Conservation (phyloP, 2,113 vertebrate genomes). For the Cyphomyrus discorhynchus region DNA sequence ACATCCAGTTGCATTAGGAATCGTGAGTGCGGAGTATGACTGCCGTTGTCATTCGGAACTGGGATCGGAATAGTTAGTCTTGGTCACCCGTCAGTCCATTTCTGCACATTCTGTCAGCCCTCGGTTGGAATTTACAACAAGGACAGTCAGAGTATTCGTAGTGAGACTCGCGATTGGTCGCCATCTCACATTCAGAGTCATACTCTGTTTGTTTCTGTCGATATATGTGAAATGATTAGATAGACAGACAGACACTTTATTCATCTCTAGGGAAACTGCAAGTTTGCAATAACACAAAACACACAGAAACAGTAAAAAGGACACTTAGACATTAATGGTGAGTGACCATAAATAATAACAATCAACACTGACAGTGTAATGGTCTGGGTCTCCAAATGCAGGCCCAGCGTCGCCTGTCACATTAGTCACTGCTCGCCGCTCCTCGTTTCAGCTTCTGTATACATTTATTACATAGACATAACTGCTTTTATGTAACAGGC, state of each 20-base stretch:
- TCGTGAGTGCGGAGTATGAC: not conserved
- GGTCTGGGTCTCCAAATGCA: not conserved
- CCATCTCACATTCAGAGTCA: not conserved
- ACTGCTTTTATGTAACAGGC: not conserved
- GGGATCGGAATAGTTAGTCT: not conserved
- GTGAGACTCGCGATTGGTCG: not conserved
- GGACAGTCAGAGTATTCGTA: not conserved
- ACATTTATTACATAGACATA: slow-evolving; percentile 1
- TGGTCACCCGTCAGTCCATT: not conserved
- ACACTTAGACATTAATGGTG: not conserved
- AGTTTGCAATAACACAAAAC: not conserved
- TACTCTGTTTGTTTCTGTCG: not conserved
- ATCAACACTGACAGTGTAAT: not conserved
- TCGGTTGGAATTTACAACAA: not conserved
- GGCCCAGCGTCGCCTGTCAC: not conserved
- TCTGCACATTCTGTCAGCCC: not conserved
- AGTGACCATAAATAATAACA: not conserved
- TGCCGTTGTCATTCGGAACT: not conserved
- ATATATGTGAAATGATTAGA: not conserved
- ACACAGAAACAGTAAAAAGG: not conserved
- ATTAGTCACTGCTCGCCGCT: not conserved
- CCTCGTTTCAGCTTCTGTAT: slow-evolving; percentile 3
- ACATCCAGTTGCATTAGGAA: not conserved
- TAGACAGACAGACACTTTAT: not conserved
- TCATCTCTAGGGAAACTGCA: not conserved